These are phyloP conservation scores for Apodemia hepburni DNA, from an alignment of 2,888 invertebrate genomes.

Conservation along the genomic window DNA sequence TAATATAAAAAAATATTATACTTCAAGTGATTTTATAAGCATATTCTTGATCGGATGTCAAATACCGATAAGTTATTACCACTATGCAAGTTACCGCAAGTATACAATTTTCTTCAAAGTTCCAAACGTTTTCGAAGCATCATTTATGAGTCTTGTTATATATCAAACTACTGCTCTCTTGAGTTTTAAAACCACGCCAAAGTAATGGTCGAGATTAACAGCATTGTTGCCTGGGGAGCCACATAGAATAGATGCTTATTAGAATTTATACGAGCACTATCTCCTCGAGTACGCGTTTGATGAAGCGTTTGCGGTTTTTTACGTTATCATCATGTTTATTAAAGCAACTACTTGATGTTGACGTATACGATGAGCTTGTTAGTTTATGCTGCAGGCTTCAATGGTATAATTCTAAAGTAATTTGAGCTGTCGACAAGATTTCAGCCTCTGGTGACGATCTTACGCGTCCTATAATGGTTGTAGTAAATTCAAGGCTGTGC, in stretches of 20 bases:
- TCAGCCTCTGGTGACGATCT: constrained; percentile 64
- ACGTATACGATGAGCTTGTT: constrained; percentile 58
- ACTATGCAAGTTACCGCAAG: constrained; percentile 20
- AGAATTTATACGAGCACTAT: constrained; percentile 61
- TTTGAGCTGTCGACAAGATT: constrained; percentile 67
- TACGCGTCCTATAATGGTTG: constrained; percentile 56
- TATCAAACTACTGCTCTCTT: constrained; percentile 56
- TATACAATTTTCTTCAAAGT: constrained; percentile 2
- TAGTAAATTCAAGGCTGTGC: constrained; percentile 60
- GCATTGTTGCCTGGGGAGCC: constrained; percentile 67
- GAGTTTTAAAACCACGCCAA: constrained; percentile 56
- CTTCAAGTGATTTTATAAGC: too few species aligned
- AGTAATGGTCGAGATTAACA: constrained; percentile 72
- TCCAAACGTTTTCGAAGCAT: constrained; percentile 1
- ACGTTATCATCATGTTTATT: constrained; percentile 66
- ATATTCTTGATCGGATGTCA: background rate
- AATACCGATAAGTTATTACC: constrained; percentile 59
- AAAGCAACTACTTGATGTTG: constrained; percentile 60
- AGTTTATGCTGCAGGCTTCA: constrained; percentile 53
- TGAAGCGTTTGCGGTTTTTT: constrained; percentile 57
- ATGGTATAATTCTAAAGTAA: constrained; percentile 67
- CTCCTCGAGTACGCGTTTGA: constrained; percentile 48
- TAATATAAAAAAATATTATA: too few species aligned
- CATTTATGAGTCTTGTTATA: constrained; percentile 6
- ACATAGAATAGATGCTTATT: constrained; percentile 61